phyloP scores from a whole-genome alignment of 2,888 invertebrate genomes.

The Polydrusus pterygomalis region DNA sequence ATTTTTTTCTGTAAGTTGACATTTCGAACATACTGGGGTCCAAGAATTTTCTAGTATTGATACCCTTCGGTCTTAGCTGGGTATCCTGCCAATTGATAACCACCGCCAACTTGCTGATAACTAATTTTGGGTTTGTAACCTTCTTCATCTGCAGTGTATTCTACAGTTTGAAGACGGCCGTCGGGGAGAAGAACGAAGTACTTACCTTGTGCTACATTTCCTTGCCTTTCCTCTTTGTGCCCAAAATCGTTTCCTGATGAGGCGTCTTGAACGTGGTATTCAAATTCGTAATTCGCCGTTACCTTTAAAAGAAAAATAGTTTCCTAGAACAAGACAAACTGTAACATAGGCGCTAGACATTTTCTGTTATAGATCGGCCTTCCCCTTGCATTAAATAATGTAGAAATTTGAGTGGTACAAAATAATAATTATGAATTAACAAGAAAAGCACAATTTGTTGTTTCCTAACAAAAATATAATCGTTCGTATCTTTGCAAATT shows the following conservation, averaged over 20 bases:
- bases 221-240: conserved; percentile 79
- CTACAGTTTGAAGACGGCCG: conserved; percentile 79
- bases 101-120: conserved; percentile 73
- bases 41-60: conserved; percentile 60
- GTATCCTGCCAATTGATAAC: conserved; percentile 57
- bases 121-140: conserved; percentile 80
- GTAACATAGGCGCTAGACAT: no score
- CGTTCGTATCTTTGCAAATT: neutral
- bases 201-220: conserved; percentile 69
- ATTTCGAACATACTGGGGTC: neutral
- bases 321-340: no score
- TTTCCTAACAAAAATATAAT: neutral
- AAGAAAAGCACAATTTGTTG: no score
- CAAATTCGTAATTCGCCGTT: conserved; percentile 78
- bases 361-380: no score
- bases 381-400: no score
- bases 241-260: conserved; percentile 82
- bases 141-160: conserved; percentile 79
- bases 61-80: conserved; percentile 68
- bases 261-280: conserved; percentile 79
- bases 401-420: no score
- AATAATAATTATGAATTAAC: no score
- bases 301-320: conserved; percentile 61
- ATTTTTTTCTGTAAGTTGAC: no score
- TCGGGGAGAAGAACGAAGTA: conserved; percentile 82